These are phyloP conservation scores for Platichthys flesus DNA, from an alignment of 2,113 vertebrate species.

Conservation along the genomic window DNA sequence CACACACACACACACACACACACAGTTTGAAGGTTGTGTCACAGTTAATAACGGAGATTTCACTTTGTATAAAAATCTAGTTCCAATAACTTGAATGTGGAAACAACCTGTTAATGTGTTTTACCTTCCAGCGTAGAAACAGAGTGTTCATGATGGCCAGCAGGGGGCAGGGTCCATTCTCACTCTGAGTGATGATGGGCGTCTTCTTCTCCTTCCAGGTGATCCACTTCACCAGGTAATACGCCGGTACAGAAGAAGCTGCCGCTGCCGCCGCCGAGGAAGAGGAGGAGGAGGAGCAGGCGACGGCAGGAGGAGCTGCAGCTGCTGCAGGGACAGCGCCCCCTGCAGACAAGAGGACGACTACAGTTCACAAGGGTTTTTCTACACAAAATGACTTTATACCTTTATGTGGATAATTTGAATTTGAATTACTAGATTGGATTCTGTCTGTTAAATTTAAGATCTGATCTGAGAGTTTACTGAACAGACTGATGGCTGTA, in stretches of 20 bases:
- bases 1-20: too few relatives aligned
- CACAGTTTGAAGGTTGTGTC: too few relatives aligned
- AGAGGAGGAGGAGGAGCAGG: background rate
- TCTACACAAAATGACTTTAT: background rate
- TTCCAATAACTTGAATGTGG: too few relatives aligned
- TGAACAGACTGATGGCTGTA: too few relatives aligned
- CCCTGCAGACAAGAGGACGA: slow-evolving; percentile 43
- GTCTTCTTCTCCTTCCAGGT: slow-evolving; percentile 92
- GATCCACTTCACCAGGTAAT: slow-evolving; percentile 95
- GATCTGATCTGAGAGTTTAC: too few relatives aligned
- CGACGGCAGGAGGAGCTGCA: background rate
- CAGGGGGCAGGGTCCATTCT: slow-evolving; percentile 94
- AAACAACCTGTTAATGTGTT: background rate
- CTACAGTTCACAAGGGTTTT: background rate
- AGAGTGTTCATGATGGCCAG: slow-evolving; percentile 95
- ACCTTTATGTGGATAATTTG: too few relatives aligned
- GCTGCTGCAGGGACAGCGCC: background rate
- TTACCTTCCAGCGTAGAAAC: slow-evolving; percentile 93
- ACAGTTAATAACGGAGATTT: too few relatives aligned
- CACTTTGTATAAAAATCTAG: too few relatives aligned
- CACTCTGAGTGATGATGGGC: slow-evolving; percentile 89
- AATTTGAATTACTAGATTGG: too few relatives aligned
- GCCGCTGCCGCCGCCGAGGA: background rate
- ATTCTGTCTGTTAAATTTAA: too few relatives aligned
- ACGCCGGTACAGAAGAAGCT: slow-evolving; percentile 66